phyloP scores from a whole-genome alignment of 2,888 invertebrate species.

The Diabrotica balteata region DNA sequence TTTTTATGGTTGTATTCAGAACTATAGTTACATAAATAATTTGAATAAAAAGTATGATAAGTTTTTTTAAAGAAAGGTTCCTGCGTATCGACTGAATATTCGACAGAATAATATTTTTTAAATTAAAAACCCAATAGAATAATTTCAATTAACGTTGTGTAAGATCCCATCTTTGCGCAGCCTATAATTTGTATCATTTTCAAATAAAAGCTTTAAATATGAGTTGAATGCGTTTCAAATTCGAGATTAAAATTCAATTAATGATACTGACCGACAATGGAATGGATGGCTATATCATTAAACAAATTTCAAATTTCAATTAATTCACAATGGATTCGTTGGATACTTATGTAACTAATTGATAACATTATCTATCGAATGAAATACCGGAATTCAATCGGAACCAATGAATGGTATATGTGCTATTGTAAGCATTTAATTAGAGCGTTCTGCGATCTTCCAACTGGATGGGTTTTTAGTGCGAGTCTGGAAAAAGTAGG shows the following conservation, averaged over 20 bases:
- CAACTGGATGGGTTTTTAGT: no score
- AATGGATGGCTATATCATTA: slow-evolving; percentile 6
- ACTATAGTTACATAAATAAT: no score
- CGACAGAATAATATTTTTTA: no score
- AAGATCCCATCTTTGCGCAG: not conserved
- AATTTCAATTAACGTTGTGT: no score
- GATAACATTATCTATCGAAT: slow-evolving; percentile 17
- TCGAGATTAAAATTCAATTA: slow-evolving; percentile 15
- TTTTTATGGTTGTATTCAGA: no score
- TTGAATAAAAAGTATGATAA: no score
- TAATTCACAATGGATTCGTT: slow-evolving; percentile 10
- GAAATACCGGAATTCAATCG: slow-evolving; percentile 5
- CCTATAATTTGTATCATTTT: slow-evolving; percentile 2
- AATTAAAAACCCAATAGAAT: no score
- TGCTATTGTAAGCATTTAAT: no score
- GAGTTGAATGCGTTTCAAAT: slow-evolving; percentile 7
- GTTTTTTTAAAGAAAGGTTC: no score
- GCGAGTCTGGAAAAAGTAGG: no score
- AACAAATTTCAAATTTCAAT: slow-evolving; percentile 13
- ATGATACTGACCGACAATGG: slow-evolving; percentile 4
- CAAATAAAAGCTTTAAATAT: slow-evolving; percentile 1
- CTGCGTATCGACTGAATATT: no score
- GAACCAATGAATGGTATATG: not conserved
- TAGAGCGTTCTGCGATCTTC: no score
- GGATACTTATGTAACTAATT: slow-evolving; percentile 19